Base-by-base conservation (phyloP, 1,140 invertebrate genomes). In the Apis dorsata region DNA sequence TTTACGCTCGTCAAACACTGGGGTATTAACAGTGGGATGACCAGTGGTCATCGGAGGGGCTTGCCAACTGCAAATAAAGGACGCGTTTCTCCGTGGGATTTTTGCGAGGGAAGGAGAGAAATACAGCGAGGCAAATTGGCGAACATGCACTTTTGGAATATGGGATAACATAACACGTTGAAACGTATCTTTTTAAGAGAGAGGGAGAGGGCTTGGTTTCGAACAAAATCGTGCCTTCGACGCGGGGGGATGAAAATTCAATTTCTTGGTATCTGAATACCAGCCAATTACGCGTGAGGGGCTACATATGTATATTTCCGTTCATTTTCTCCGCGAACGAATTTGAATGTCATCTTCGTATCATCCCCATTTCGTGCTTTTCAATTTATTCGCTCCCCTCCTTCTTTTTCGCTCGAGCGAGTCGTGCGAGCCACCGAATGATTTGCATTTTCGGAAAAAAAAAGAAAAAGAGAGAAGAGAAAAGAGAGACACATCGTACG, bases 241-340 rank as follows among this genome's bases (percentile, higher is more conserved):
- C 53, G 59, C 81, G 60, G 79, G 34, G 80, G 34, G 80, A 90
- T 79, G 89, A 88, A 89, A 92, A 92, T 91, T 93, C 88, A 91
- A 93, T 93, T 92, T 86, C 85, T 86, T 60, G 87, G 82, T 90
- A 92, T 92, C 89, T 91, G 92, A 92, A 93, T 92, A 92, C 89
- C 88, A 90, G 91, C 88, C 92, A 93, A 92, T 93, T 93, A 93
- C 91, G 81, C 84, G 82, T 85, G 88, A 90, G 79, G 86, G 78
- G 66, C 78, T 75, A 83, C 85, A 85, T 89, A 90, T 88, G 89
- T 90, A 92, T 92, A 92, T 91, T 91, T 91, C 91, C 89, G 90
- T n/a, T 92, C 91, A 90, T 92, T 91, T 92, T 89, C 90, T 85
- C 84, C 81, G 71, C 78, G 86, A 66, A 21, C 86, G 88, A 91